A percentile compares a stretch with the other conserved stretches of the same genome.
phyloP scores from a whole-genome alignment of 2,113 vertebrate genomes.

The Crypturellus undulatus region DNA sequence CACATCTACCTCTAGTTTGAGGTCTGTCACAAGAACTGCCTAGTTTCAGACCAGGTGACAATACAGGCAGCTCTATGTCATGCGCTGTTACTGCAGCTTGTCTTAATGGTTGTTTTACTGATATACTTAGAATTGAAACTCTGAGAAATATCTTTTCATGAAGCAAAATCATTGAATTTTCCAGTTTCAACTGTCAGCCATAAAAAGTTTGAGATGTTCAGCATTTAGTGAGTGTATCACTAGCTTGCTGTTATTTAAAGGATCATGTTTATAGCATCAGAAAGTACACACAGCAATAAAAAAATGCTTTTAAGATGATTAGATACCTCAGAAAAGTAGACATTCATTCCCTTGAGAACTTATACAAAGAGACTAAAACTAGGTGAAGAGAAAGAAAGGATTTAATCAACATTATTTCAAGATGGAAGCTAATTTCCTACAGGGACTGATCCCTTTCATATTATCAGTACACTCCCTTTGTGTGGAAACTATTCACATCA shows the following conservation, averaged over 20 bases:
- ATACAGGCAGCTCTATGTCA: too few relatives aligned
- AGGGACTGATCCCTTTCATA: not conserved
- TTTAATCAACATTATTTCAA: constrained; percentile 20
- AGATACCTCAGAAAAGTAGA: not conserved
- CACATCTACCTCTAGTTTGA: not conserved
- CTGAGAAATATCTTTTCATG: not conserved
- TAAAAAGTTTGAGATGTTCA: not conserved
- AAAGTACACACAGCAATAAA: constrained; percentile 10
- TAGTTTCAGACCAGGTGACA: not conserved
- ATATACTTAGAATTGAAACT: not conserved
- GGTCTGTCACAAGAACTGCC: not conserved
- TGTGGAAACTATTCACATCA: not conserved
- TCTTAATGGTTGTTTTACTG: not conserved
- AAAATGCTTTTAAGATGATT: constrained; percentile 17
- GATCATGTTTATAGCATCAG: not conserved
- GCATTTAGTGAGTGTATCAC: not conserved
- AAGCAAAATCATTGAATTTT: not conserved
- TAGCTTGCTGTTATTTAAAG: constrained; percentile 5
- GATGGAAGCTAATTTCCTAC: constrained; percentile 43
- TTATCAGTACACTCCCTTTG: not conserved
- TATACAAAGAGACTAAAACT: not conserved
- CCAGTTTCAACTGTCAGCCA: not conserved
- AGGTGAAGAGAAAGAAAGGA: not conserved
- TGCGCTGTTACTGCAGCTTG: not conserved
- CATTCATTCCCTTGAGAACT: not conserved